A percentile compares a stretch with the other conserved stretches of the same genome.
These are phyloP conservation scores for Adela reaumurella DNA, from an alignment of 2,888 invertebrate species.

Conservation along the genomic window DNA sequence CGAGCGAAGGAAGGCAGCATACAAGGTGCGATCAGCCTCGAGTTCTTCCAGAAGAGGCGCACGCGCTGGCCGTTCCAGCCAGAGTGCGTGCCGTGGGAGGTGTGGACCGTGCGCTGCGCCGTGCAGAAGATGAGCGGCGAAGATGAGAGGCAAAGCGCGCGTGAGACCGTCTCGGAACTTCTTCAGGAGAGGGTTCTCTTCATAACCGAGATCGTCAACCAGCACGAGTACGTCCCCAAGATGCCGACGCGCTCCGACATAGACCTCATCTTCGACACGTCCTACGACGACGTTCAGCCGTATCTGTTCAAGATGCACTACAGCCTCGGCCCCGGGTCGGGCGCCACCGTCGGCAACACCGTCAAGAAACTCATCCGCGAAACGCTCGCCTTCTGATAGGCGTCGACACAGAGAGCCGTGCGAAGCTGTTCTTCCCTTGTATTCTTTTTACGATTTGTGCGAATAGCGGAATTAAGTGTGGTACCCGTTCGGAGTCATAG, in stretches of 20 bases:
- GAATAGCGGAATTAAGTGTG: no score
- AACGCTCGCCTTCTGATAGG: constrained; percentile 71
- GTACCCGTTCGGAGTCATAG: no score
- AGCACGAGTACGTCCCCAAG: constrained; percentile 94
- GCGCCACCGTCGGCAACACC: constrained; percentile 80
- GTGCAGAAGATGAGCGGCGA: constrained; percentile 82
- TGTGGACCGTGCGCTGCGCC: constrained; percentile 93
- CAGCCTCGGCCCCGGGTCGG: constrained; percentile 73
- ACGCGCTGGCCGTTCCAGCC: constrained; percentile 86
- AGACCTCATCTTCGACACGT: constrained; percentile 91
- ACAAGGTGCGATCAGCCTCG: constrained; percentile 85
- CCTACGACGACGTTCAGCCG: constrained; percentile 91
- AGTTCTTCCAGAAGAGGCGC: constrained; percentile 91
- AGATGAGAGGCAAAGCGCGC: constrained; percentile 79
- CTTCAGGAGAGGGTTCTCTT: constrained; percentile 91
- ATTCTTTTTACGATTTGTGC: no score
- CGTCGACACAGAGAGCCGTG: no score
- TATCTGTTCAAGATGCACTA: constrained; percentile 92
- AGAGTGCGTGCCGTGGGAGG: constrained; percentile 96
- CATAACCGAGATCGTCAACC: constrained; percentile 93
- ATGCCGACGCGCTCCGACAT: constrained; percentile 91
- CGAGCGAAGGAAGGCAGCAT: constrained; percentile 64
- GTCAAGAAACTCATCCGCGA: constrained; percentile 88
- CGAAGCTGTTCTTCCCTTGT: no score
- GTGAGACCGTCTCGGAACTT: constrained; percentile 84